Percentiles rank a stretch among this genome's conserved stretches.
Conservation (phyloP, 2,113 vertebrate species). For the Pachypanchax playfairii region DNA sequence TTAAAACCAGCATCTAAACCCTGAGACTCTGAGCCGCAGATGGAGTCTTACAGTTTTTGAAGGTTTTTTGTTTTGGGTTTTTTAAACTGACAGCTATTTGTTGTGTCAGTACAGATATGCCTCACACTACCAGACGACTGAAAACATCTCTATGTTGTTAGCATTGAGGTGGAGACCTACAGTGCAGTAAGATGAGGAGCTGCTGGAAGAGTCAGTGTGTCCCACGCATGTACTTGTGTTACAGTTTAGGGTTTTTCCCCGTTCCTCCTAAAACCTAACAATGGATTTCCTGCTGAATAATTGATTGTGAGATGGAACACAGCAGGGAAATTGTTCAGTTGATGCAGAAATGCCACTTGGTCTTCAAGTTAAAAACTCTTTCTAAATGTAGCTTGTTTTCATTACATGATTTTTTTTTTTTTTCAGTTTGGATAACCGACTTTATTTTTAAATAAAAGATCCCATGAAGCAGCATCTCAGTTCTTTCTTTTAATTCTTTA, state of each 20-base stretch:
- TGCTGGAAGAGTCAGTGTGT: constrained; percentile 33
- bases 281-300: constrained; percentile 68
- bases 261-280: constrained; percentile 38
- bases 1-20: constrained; percentile 58
- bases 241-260: constrained; percentile 39
- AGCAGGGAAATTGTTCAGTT: constrained; percentile 37
- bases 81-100: constrained; percentile 38
- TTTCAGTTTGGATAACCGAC: background rate
- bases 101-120: constrained; percentile 17
- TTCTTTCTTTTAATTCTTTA: constrained; percentile 20
- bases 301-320: constrained; percentile 56
- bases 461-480: constrained; percentile 3
- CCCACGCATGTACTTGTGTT: constrained; percentile 64
- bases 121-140: constrained; percentile 4
- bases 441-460: constrained; percentile 5
- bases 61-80: no score
- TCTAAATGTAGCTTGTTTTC: background rate
- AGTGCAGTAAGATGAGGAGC: constrained; percentile 7
- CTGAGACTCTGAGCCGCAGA: background rate
- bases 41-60: background rate
- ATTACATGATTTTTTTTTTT: no score
- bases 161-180: constrained; percentile 25
- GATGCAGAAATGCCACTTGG: constrained; percentile 28
- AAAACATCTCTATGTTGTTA: constrained; percentile 2
- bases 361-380: constrained; percentile 1